These are phyloP conservation scores for Chaenodraco wilsoni DNA, from an alignment of 2,797 vertebrate genomes.

Conservation along the genomic window DNA sequence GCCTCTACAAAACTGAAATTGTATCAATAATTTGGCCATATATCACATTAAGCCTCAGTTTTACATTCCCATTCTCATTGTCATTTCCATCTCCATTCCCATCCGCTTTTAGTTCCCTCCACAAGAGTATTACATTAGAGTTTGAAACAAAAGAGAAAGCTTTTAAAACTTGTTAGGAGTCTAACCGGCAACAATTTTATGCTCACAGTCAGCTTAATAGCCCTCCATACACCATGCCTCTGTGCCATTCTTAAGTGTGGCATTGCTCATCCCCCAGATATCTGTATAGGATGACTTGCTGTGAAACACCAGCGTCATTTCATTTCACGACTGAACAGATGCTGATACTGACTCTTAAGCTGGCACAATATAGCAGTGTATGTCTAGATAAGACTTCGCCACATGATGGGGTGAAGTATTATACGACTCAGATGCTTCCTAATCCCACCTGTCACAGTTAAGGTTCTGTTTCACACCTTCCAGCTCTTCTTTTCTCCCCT, in stretches of 20 bases:
- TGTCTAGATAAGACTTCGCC: slow-evolving; percentile 61
- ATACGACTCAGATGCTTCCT: slow-evolving; percentile 46
- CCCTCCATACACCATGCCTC: slow-evolving; percentile 7
- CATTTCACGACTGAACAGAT: slow-evolving; percentile 65
- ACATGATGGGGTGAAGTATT: slow-evolving; percentile 58
- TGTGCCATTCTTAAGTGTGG: slow-evolving; percentile 25
- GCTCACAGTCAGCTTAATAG: neutral
- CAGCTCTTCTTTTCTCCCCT: slow-evolving; percentile 47
- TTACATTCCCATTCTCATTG: neutral
- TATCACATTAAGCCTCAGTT: no score
- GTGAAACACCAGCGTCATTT: slow-evolving; percentile 52
- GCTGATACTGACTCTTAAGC: slow-evolving; percentile 60
- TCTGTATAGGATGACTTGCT: slow-evolving; percentile 41
- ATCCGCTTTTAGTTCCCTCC: neutral
- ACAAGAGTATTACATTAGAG: neutral
- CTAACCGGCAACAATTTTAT: neutral
- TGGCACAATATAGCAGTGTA: slow-evolving; percentile 46
- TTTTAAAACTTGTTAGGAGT: neutral
- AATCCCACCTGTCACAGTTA: slow-evolving; percentile 66
- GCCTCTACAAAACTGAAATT: no score
- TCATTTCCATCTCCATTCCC: neutral
- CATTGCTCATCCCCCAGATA: slow-evolving; percentile 34
- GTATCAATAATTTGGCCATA: no score
- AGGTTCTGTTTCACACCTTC: slow-evolving; percentile 64
- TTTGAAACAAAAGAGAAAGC: neutral